Percentiles rank a stretch among this genome's conserved stretches.
Conservation (phyloP, 2,888 invertebrate genomes). For the Phasia obesa region DNA sequence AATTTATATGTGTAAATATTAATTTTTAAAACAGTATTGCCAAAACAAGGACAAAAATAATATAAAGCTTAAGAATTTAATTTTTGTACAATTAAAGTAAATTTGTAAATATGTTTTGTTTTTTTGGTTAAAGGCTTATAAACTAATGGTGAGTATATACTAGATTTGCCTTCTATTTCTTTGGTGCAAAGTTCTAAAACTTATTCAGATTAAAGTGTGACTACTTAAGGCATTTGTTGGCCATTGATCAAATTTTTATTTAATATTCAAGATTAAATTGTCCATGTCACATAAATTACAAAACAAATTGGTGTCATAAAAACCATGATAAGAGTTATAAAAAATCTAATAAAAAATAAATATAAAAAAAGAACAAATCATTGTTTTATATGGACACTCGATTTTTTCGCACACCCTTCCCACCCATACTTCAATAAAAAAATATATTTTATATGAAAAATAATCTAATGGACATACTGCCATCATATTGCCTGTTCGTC, state of each 20-base stretch:
- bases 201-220: too few species aligned
- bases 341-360: conserved; percentile 11
- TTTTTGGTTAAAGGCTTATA: background rate
- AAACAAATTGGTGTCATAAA: conserved; percentile 76
- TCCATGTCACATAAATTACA: conserved; percentile 73
- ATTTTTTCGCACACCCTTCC: conserved; percentile 2
- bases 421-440: background rate
- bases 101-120: background rate
- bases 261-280: conserved; percentile 65
- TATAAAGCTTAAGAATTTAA: background rate
- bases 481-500: conserved; percentile 6
- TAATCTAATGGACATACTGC: conserved; percentile 14
- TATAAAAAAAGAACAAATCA: conserved; percentile 68
- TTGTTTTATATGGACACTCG: conserved; percentile 71
- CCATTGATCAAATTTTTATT: conserved; percentile 12
- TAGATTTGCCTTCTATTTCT: conserved; percentile 38
- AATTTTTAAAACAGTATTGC: background rate
- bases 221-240: conserved; percentile 23
- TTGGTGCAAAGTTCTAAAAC: background rate
- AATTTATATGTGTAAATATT: conserved; percentile 40
- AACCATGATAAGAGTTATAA: conserved; percentile 66
- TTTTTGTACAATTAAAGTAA: background rate
- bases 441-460: conserved; percentile 13
- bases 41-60: background rate
- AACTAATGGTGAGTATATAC: background rate